Percentiles rank a stretch among this genome's conserved stretches.
These are phyloP conservation scores for Eira barbara DNA, from an alignment of 2,113 vertebrate species.

Conservation along the genomic window DNA sequence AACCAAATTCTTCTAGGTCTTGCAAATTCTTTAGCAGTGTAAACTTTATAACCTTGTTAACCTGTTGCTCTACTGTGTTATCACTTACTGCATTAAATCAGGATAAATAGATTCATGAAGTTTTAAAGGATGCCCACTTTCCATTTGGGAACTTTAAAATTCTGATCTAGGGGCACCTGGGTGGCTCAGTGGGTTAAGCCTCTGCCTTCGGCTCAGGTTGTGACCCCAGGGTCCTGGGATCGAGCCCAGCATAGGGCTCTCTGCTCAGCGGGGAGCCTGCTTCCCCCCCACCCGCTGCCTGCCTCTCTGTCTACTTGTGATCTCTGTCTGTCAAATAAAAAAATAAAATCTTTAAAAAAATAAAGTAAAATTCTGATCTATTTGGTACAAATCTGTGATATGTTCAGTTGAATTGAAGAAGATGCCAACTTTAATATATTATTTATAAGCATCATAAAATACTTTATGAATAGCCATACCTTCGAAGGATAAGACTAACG, in stretches of 20 bases:
- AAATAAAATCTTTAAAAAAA: too few species aligned
- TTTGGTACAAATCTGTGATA: background rate
- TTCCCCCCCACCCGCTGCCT: too few species aligned
- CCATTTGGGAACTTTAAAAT: background rate
- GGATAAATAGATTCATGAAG: background rate
- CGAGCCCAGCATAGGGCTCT: too few species aligned
- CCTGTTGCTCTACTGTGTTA: background rate
- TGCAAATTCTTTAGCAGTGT: background rate
- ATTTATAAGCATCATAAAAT: background rate
- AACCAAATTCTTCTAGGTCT: background rate
- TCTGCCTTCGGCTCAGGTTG: too few species aligned
- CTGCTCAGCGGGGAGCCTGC: too few species aligned
- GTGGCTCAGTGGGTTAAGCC: too few species aligned
- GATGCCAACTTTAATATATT: background rate
- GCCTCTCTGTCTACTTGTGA: too few species aligned
- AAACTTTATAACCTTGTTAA: background rate
- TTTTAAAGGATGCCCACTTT: background rate
- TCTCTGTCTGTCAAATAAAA: too few species aligned
- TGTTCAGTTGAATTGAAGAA: constrained; percentile 14
- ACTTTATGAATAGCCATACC: background rate
- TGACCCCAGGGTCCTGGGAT: too few species aligned
- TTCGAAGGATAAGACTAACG: background rate
- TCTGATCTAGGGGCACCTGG: background rate
- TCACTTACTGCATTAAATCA: background rate
- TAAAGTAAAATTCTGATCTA: background rate